Base-by-base conservation (phyloP, 2,797 vertebrate genomes). In the Poecilia wingei region DNA sequence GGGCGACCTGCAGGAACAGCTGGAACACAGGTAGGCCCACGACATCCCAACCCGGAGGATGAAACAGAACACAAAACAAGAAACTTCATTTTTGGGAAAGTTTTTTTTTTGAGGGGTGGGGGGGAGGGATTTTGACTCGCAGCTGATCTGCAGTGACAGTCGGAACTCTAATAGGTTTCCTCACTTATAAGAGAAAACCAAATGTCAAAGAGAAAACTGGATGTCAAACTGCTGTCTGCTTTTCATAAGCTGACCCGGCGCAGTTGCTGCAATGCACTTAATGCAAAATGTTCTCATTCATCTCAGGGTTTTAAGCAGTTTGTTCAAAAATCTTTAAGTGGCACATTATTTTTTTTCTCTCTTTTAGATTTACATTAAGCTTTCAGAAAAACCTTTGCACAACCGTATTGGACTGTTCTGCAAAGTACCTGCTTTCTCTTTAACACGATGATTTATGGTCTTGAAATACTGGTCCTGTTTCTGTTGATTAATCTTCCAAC, bases 1-100 rank as follows among this genome's bases (percentile, higher is more conserved):
- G 96, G 96, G 88, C 94, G 0, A 96, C 69, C 70, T 96, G 96
- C 84, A 85, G 82, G 76, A 96, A 96, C 92, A 85, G 71, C 75
- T 96, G 96, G 96, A 96, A 96, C 90, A 94, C 95, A 86, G 93
- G 96, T 96, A 88, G 12, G 79, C 55, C 5, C 59, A 41, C 10
- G 45, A 4, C 14, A 33, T 61, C 2, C 36, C 59, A 76, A 46
- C 25, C 22, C 22, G 6, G 57, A 28, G 33, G 3, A 70, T 66
- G 71, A 18, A 51, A 75, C 28, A 47, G 47, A 14, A 36, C 31
- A 18, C 4, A 53, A 13, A 70, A 72, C 7, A 13, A 41, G 68
- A 46, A 71, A 51, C 9, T 73, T 31, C 6, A 80, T 55, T 31
- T 75, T 45, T 31, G 14, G 2, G 51, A 4, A 6, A 55, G 12